A percentile compares a stretch with the other conserved stretches of the same genome.
These are phyloP conservation scores for Archips crataeganus DNA, from an alignment of 2,888 invertebrate genomes.

Conservation along the genomic window DNA sequence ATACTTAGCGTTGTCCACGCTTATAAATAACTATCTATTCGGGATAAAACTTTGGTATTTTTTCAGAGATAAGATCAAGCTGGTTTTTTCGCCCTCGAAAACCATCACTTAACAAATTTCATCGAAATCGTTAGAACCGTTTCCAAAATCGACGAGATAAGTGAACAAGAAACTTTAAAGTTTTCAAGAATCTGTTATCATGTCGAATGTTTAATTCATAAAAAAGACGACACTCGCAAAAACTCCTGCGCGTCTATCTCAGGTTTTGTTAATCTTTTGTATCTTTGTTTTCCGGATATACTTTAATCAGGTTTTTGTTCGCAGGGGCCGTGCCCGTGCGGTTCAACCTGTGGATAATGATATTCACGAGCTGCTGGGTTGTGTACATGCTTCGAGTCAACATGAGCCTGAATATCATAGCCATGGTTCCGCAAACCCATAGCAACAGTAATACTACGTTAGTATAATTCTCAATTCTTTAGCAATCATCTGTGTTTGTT, in stretches of 20 bases:
- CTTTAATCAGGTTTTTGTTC: constrained; percentile 44
- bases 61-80: too few relatives aligned
- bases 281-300: constrained; percentile 7
- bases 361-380: constrained; percentile 90
- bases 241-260: not conserved
- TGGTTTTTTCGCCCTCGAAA: too few relatives aligned
- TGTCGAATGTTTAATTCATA: not conserved
- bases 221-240: not conserved
- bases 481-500: not conserved
- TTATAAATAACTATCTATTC: too few relatives aligned
- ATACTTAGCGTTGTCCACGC: not conserved
- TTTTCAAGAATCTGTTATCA: not conserved
- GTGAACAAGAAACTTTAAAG: too few relatives aligned
- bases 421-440: constrained; percentile 86
- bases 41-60: too few relatives aligned
- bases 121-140: too few relatives aligned
- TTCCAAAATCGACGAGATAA: too few relatives aligned
- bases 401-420: constrained; percentile 90
- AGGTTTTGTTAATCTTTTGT: constrained; percentile 56
- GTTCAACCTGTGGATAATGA: constrained; percentile 85
- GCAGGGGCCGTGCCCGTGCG: constrained; percentile 75
- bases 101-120: too few relatives aligned
- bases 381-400: constrained; percentile 91
- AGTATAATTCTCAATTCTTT: constrained; percentile 45
- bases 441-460: constrained; percentile 68